Conservation (phyloP, 2,797 vertebrate species). For the Bradypus variegatus region DNA sequence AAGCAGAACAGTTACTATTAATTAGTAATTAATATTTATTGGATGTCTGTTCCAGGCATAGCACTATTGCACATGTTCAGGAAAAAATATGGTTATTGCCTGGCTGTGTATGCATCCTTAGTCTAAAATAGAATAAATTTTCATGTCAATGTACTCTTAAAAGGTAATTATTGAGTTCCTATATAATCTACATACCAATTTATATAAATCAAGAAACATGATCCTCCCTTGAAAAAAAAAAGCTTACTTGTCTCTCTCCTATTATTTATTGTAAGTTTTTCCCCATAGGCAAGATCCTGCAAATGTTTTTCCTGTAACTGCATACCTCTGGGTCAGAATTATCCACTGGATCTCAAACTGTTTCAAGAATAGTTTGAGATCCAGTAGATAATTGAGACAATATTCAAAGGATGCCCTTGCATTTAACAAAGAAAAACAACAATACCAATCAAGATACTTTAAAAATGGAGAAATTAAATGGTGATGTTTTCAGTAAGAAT, state of each 20-base stretch:
- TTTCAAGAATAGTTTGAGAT: neutral
- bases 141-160: neutral
- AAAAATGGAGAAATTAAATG: neutral
- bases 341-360: neutral
- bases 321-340: neutral
- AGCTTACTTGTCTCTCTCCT: constrained; percentile 19
- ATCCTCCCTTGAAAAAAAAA: neutral
- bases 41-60: neutral
- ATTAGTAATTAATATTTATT: constrained; percentile 15
- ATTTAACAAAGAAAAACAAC: constrained; percentile 16
- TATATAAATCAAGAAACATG: constrained; percentile 25
- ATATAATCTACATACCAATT: neutral
- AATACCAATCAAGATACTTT: neutral
- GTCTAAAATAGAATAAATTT: constrained; percentile 10
- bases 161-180: neutral
- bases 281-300: neutral
- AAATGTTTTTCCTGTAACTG: neutral
- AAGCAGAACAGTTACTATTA: neutral
- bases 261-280: neutral
- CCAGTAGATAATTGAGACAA: neutral
- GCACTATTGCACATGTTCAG: neutral
- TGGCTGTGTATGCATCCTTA: neutral
- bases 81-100: neutral
- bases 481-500: neutral
- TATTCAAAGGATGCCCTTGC: neutral